phyloP scores from a whole-genome alignment of 2,113 vertebrate species.

The Jacana jacana region DNA sequence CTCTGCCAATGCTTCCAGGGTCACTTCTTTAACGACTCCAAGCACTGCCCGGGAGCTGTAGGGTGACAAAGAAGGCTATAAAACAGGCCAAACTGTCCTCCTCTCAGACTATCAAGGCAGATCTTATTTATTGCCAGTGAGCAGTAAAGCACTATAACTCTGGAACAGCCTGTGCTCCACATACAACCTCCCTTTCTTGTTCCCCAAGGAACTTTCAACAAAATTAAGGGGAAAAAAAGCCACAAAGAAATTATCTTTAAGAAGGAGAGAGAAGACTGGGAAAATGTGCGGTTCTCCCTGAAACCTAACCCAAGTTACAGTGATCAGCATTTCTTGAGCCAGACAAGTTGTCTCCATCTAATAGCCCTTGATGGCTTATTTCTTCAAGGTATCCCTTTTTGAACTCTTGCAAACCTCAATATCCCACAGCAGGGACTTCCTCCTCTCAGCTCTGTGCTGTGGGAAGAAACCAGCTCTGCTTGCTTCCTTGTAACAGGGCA shows the following conservation, averaged over 20 bases:
- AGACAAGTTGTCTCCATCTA: conserved; percentile 43
- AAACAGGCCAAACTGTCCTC: background rate
- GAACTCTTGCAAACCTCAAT: background rate
- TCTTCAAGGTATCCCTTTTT: conserved; percentile 16
- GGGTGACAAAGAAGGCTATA: background rate
- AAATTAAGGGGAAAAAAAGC: background rate
- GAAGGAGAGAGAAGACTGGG: background rate
- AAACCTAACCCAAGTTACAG: background rate
- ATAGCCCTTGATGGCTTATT: conserved; percentile 15
- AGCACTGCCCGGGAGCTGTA: background rate
- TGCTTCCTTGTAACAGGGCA: background rate
- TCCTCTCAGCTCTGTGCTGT: background rate
- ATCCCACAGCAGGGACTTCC: background rate
- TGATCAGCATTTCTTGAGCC: background rate
- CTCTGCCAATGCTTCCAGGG: background rate
- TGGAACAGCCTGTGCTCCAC: background rate
- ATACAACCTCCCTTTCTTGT: background rate
- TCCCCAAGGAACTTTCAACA: background rate
- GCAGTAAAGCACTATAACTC: conserved; percentile 19
- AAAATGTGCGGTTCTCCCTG: background rate
- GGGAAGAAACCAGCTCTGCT: background rate
- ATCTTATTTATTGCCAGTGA: background rate
- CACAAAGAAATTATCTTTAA: background rate
- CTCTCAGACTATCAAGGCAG: background rate
- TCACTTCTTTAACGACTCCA: background rate